These are phyloP conservation scores for Tachuris rubrigastra DNA, from an alignment of 2,113 vertebrate genomes.

Conservation along the genomic window DNA sequence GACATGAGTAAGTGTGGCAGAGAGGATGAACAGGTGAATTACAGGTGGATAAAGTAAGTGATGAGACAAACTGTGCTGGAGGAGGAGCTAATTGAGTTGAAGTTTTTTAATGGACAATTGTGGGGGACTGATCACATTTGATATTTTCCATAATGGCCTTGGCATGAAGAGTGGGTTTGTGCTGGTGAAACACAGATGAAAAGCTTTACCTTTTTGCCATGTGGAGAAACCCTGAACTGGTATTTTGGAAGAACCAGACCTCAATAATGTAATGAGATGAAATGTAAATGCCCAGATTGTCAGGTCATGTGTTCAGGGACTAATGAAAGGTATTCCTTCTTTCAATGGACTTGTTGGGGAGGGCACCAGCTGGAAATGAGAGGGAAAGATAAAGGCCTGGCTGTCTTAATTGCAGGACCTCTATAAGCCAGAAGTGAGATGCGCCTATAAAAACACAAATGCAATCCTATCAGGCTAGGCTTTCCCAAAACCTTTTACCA, in stretches of 20 bases:
- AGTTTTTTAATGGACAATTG: neutral
- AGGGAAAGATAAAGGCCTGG: neutral
- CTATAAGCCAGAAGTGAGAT: neutral
- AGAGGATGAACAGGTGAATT: neutral
- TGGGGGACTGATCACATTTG: neutral
- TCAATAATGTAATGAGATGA: neutral
- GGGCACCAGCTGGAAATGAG: neutral
- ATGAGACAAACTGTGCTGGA: neutral
- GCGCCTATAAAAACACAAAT: conserved; percentile 2
- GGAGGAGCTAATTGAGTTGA: neutral
- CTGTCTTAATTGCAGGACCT: neutral
- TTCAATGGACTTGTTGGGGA: accelerated
- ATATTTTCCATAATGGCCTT: neutral
- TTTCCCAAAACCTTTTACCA: neutral
- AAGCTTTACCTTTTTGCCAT: neutral
- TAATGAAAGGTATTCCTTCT: conserved; percentile 12
- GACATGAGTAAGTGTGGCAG: neutral
- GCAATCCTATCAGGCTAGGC: neutral
- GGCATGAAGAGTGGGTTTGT: neutral
- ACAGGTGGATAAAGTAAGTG: neutral
- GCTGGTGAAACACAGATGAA: neutral
- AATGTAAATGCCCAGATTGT: neutral
- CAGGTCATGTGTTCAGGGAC: neutral
- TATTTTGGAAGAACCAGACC: neutral
- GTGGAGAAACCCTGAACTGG: neutral